Percentiles rank a stretch among this genome's conserved stretches.
phyloP scores from a whole-genome alignment of 2,113 vertebrate species.

The Osmerus eperlanus region DNA sequence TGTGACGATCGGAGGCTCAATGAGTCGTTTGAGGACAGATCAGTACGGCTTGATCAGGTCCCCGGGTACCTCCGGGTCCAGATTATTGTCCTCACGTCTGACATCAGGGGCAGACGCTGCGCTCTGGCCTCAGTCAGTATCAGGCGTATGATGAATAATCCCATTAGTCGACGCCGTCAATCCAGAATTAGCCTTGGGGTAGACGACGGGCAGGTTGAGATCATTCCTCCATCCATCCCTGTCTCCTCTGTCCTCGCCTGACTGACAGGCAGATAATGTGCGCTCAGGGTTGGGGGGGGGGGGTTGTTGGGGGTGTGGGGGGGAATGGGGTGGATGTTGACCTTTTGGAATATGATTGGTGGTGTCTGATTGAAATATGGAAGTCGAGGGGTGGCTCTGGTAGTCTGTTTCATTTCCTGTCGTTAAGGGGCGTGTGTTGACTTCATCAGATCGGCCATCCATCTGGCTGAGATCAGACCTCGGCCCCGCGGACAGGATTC shows the following conservation, averaged over 20 bases:
- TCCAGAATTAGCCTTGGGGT: conserved; percentile 46
- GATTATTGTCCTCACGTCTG: background rate
- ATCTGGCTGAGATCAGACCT: conserved; percentile 21
- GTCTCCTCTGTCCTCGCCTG: conserved; percentile 4
- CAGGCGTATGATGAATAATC: conserved; percentile 47
- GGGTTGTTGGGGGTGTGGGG: background rate
- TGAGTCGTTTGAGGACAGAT: no score
- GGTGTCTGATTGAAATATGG: conserved; percentile 32
- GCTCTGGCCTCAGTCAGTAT: conserved; percentile 6
- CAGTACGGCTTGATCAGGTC: background rate
- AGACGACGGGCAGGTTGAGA: conserved; percentile 22
- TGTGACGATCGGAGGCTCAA: no score
- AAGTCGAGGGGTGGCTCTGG: conserved; percentile 22
- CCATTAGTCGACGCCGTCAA: conserved; percentile 36
- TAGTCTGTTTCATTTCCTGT: conserved; percentile 44
- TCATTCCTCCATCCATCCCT: conserved; percentile 38
- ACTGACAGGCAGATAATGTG: conserved; percentile 30
- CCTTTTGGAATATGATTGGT: conserved; percentile 24
- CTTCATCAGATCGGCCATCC: conserved; percentile 40
- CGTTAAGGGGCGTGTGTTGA: conserved; percentile 29
- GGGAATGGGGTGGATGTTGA: background rate
- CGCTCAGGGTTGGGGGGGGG: conserved; percentile 8
- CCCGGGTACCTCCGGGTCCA: background rate
- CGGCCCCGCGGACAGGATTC: no score
- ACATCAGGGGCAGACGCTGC: background rate